Evolutionary conservation across 2,888 invertebrate genomes (phyloP), one percentile per base, ranked within the genome.

Genomic region (Ophraella communa): DNA sequence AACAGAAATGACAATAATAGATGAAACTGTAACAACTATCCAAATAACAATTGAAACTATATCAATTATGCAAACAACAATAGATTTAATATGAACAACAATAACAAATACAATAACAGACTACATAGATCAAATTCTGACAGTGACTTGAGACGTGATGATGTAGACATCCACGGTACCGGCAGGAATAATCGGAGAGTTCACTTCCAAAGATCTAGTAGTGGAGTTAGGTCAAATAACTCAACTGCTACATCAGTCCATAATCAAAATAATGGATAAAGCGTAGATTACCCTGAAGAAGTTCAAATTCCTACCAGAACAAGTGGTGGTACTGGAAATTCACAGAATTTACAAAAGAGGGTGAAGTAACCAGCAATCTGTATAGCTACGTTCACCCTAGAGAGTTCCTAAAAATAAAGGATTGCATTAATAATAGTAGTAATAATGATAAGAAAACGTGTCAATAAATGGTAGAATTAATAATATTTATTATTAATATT

Each of bases 401-500:
- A 45, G 45, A 45, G 20, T 45, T 45, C 17, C 20, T 45, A n/a
- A n/a, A n/a, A n/a, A n/a, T n/a, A n/a, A n/a, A n/a, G n/a, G n/a
- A 45, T 14, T 45, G 45, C 45, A 17, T 45, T 18, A 27, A 27
- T 4, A 20, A 45, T 18, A 10, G n/a, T n/a, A n/a, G n/a, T n/a
- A n/a, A n/a, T n/a, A n/a, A 45, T 18, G 17, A 45, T 18, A 45
- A 18, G 18, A 45, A 18, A 18, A 45, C 18, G 45, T 45, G 4
- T 20, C 35, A 54, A 39, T 54, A 54, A n/a, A 54, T 27, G 39
- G 10, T 35, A 33, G 11, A 54, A 54, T 54, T 2, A 54, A 35
- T 54, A 20, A 35, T n/a, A n/a, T n/a, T n/a, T n/a, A n/a, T n/a
- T 33, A 39, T 17, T 35, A 33, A 20, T n/a, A 17, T 39, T 8